phyloP scores from a whole-genome alignment of 2,113 vertebrate species.

The Mastomys natalensis region DNA sequence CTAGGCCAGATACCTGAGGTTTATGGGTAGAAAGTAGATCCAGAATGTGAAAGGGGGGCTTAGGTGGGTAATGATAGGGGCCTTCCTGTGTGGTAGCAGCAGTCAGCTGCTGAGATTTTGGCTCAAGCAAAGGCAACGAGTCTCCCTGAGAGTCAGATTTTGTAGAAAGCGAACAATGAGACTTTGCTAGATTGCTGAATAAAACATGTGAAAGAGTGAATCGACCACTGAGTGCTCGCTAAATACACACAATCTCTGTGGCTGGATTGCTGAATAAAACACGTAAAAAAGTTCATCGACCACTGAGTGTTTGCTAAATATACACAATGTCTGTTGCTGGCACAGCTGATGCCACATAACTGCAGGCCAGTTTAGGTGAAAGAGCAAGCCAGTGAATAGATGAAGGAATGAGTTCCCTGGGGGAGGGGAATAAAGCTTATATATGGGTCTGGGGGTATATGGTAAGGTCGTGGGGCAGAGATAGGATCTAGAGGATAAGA shows the following conservation, averaged over 20 bases:
- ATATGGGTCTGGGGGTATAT: not conserved
- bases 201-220: not conserved
- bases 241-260: not conserved
- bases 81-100: not conserved
- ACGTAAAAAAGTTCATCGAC: not conserved
- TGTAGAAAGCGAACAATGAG: not conserved
- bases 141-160: not conserved
- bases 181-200: slow-evolving; percentile 26
- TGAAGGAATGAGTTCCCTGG: not conserved
- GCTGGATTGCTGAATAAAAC: slow-evolving; percentile 28
- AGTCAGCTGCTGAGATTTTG: not conserved
- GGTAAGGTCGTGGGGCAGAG: not conserved
- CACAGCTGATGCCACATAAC: not conserved
- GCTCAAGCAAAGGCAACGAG: not conserved
- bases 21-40: not conserved
- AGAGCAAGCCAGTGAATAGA: not conserved
- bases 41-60: not conserved
- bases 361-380: not conserved
- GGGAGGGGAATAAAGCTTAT: not conserved
- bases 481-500: not conserved
- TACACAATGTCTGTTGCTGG: not conserved
- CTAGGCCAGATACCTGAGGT: not conserved
- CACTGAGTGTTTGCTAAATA: not conserved
- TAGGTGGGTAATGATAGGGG: not conserved
- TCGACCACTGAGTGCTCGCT: not conserved